These are phyloP conservation scores for Odontomachus brunneus DNA, from an alignment of 1,140 invertebrate genomes.

Conservation along the genomic window DNA sequence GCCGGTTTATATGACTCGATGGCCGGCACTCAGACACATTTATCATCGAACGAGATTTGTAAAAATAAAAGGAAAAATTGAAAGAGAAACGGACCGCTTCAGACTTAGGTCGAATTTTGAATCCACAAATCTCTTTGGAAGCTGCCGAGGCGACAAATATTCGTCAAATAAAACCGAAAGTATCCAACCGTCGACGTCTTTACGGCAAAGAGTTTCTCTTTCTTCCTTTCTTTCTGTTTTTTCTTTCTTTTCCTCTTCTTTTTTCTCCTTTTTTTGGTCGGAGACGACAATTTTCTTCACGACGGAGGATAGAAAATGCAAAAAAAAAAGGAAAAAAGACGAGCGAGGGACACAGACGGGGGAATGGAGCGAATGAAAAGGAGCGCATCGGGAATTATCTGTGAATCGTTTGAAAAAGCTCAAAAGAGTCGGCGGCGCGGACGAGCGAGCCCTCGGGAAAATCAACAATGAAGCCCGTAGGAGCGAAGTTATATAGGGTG, in stretches of 20 bases:
- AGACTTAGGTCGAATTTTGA: background rate
- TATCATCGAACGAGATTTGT: too few species aligned
- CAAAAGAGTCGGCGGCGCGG: constrained; percentile 80
- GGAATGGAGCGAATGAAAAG: constrained; percentile 64
- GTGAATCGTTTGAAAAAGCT: constrained; percentile 80
- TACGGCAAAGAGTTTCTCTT: background rate
- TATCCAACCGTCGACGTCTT: background rate
- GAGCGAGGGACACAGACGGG: background rate
- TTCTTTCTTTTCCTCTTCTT: too few species aligned
- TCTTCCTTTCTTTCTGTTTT: too few species aligned
- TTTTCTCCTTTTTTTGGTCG: background rate
- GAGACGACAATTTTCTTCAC: constrained; percentile 44
- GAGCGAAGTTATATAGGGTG: constrained; percentile 70
- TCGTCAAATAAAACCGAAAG: background rate
- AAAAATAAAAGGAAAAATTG: too few species aligned
- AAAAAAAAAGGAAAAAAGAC: background rate
- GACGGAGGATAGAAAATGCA: background rate
- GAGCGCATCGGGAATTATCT: constrained; percentile 81
- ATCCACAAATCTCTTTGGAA: background rate
- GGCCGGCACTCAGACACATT: background rate
- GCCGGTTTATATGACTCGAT: background rate
- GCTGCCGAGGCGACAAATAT: background rate
- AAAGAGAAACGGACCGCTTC: background rate
- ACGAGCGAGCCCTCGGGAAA: constrained; percentile 79
- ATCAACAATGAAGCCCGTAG: constrained; percentile 80